These are phyloP conservation scores for Hephaestus fuliginosus DNA, from an alignment of 2,797 vertebrate genomes.

Conservation along the genomic window DNA sequence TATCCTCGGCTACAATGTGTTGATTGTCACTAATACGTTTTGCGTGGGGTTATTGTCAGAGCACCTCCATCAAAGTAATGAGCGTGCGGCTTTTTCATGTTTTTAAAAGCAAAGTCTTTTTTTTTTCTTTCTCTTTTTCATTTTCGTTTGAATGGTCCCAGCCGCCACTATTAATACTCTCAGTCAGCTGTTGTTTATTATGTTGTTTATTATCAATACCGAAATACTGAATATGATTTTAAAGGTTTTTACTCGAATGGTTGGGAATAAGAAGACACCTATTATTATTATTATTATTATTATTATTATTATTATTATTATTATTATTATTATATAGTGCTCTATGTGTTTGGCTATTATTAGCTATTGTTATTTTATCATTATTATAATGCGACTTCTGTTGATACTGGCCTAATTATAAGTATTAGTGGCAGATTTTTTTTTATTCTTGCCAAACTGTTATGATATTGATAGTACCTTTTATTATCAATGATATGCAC, in stretches of 20 bases:
- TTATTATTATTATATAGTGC: neutral
- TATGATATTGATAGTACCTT: neutral
- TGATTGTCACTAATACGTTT: constrained; percentile 85
- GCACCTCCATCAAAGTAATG: constrained; percentile 68
- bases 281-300: constrained; percentile 20
- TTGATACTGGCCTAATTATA: neutral
- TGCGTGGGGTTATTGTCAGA: constrained; percentile 73
- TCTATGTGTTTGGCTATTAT: neutral
- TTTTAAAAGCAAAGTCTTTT: neutral
- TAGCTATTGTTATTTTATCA: neutral
- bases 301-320: constrained; percentile 9
- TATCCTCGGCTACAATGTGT: constrained; percentile 78
- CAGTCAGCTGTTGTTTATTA: neutral
- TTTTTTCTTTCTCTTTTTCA: too few species aligned
- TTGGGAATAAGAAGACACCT: neutral
- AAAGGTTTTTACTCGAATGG: neutral
- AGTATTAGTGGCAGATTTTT: neutral
- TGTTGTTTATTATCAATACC: neutral
- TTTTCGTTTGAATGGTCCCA: neutral
- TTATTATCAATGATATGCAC: too few species aligned
- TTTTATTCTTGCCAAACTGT: neutral
- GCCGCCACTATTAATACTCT: too few species aligned
- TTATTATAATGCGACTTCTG: neutral
- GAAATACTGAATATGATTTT: neutral
- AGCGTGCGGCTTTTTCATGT: neutral